Evolutionary conservation across 2,888 invertebrate genomes (phyloP).

Genomic region (Melanophora roralis): DNA sequence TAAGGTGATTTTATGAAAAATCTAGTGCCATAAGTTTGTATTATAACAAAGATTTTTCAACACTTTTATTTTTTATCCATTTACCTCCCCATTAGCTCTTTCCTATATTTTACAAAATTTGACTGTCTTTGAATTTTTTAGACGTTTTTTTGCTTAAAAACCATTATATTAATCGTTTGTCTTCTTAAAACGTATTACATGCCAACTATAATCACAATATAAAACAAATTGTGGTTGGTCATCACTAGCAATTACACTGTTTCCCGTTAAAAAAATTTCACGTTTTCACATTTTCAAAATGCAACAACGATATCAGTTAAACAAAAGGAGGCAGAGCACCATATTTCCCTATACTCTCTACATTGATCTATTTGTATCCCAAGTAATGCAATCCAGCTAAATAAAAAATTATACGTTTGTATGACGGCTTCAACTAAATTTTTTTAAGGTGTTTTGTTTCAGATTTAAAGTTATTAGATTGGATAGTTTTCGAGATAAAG

Average conservation of each 20-base stretch:
- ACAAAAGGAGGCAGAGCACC: too few species aligned
- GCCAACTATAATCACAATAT: conserved; percentile 63
- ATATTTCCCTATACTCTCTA: too few species aligned
- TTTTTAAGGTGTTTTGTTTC: too few species aligned
- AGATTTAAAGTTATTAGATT: too few species aligned
- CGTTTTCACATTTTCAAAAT: not conserved
- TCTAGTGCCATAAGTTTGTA: conserved; percentile 6
- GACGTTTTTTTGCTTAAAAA: conserved; percentile 23
- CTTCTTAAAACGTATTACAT: conserved; percentile 62
- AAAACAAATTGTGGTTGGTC: conserved; percentile 54
- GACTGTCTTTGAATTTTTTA: not conserved
- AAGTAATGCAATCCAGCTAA: too few species aligned
- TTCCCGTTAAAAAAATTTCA: not conserved
- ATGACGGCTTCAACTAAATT: too few species aligned
- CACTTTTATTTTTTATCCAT: too few species aligned
- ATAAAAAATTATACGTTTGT: too few species aligned
- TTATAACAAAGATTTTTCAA: not conserved
- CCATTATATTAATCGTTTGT: conserved; percentile 48
- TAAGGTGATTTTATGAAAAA: conserved; percentile 40
- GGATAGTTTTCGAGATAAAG: too few species aligned
- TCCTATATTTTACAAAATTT: not conserved
- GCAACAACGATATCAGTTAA: too few species aligned
- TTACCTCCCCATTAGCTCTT: not conserved
- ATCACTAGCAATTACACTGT: conserved; percentile 30
- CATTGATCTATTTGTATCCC: too few species aligned